Evolutionary conservation across 2,113 vertebrate genomes (phyloP).

Genomic region (Ctenodactylus gundi): DNA sequence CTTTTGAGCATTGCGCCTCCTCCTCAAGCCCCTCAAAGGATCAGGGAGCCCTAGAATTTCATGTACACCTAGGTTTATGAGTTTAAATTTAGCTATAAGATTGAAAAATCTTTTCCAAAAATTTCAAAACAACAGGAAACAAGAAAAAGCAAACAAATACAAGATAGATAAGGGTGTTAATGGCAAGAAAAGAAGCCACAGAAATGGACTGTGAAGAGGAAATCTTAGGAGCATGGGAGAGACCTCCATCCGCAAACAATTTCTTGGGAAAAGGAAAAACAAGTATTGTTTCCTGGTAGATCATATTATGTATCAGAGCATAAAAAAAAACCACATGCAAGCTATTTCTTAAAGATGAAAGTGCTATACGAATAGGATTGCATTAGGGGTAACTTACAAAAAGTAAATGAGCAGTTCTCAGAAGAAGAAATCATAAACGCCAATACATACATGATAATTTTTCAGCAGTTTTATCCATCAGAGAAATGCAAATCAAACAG

Average conservation of each 20-base stretch:
- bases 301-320: neutral
- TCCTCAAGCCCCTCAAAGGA: neutral
- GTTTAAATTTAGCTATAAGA: neutral
- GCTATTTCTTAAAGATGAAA: neutral
- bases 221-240: neutral
- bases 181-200: neutral
- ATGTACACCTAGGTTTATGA: neutral
- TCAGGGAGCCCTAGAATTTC: neutral
- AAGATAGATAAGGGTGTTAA: neutral
- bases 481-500: too few species aligned
- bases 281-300: neutral
- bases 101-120: neutral
- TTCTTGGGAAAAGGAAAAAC: slow-evolving; percentile 17
- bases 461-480: too few species aligned
- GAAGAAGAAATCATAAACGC: too few species aligned
- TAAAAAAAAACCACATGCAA: neutral
- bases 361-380: neutral
- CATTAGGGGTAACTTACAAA: neutral
- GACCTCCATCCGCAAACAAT: neutral
- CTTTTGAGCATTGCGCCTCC: neutral
- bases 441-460: too few species aligned
- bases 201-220: neutral
- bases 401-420: too few species aligned
- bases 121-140: neutral
- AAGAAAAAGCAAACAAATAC: neutral